Evolutionary conservation across 35 echinoderm and acorn worm genomes (phyloP).

Genomic region (Amphiura filiformis): DNA sequence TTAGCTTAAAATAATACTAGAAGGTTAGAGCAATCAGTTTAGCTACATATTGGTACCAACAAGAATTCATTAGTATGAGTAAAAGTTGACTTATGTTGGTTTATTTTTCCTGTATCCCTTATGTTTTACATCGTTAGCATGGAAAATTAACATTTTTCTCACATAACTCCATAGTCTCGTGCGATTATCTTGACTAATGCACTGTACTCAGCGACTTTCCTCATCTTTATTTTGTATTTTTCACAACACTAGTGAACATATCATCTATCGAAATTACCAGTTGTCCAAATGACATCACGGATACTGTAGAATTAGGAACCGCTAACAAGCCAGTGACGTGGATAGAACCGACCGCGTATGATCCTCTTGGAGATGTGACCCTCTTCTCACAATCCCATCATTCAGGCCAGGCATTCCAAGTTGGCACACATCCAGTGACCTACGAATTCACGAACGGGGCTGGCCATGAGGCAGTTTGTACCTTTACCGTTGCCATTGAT

Average conservation of each 20-base stretch:
- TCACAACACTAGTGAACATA: neutral
- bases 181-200: too few relatives aligned
- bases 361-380: neutral
- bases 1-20: too few relatives aligned
- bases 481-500: neutral
- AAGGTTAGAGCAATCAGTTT: too few relatives aligned
- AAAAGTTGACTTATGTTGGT: too few relatives aligned
- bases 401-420: neutral
- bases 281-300: neutral
- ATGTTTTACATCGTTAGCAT: too few relatives aligned
- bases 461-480: neutral
- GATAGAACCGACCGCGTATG: neutral
- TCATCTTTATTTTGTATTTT: too few relatives aligned
- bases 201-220: too few relatives aligned
- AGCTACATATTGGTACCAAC: too few relatives aligned
- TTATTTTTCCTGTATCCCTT: too few relatives aligned
- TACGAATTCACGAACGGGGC: neutral
- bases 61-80: too few relatives aligned
- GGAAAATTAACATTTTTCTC: too few relatives aligned
- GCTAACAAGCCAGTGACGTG: neutral
- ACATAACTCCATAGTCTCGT: too few relatives aligned
- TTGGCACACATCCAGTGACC: neutral
- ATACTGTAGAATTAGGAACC: neutral
- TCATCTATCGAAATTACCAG: neutral
- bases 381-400: neutral